Conservation (phyloP, 2,888 invertebrate species). For the Invenusta paracnida region DNA sequence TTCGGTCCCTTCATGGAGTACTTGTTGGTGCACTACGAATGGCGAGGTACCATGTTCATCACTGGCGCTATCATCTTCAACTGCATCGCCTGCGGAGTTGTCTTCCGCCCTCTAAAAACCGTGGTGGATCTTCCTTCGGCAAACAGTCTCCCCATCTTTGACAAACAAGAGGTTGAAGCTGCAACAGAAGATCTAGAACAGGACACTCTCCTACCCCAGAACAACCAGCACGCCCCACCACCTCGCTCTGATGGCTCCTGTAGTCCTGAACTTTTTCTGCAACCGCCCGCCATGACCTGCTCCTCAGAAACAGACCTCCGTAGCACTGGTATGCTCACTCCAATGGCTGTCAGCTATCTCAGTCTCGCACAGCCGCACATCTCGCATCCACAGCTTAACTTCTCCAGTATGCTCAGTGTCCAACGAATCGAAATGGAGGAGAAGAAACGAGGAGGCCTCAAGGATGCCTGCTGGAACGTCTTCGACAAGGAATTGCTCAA, state of each 20-base stretch:
- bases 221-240: background rate
- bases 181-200: background rate
- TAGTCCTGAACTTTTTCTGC: too few relatives aligned
- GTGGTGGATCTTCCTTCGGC: too few relatives aligned
- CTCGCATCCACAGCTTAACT: constrained; percentile 26
- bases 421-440: background rate
- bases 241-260: background rate
- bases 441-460: background rate
- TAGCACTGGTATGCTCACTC: background rate
- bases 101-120: background rate
- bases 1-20: constrained; percentile 68
- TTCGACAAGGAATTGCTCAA: constrained; percentile 77
- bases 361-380: background rate
- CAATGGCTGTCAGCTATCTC: background rate
- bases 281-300: background rate
- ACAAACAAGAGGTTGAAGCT: background rate
- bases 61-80: constrained; percentile 26
- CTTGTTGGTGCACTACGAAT: constrained; percentile 71
- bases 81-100: constrained; percentile 30
- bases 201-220: background rate
- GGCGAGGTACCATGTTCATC: constrained; percentile 81
- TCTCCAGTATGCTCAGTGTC: constrained; percentile 27
- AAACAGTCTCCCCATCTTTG: background rate
- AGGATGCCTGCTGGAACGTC: background rate
- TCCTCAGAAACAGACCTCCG: background rate